Percentiles rank a stretch among this genome's conserved stretches.
These are phyloP conservation scores for Erannis defoliaria DNA, from an alignment of 2,888 invertebrate genomes.

Conservation along the genomic window DNA sequence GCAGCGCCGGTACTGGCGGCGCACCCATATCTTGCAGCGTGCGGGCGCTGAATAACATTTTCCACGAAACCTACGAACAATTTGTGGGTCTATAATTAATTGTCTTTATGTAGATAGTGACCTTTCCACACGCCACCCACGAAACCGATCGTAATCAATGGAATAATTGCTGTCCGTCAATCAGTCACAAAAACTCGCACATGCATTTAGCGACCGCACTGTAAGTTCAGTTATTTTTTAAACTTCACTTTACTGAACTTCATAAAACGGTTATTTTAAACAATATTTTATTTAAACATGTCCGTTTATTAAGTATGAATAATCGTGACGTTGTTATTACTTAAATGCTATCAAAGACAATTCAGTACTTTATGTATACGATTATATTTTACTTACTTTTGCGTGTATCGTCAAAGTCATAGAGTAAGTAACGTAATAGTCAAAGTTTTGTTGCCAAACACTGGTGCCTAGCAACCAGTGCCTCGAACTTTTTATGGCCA, in stretches of 20 bases:
- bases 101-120: conserved; percentile 4
- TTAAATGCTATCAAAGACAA: no score
- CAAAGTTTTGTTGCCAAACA: conserved; percentile 13
- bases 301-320: no score
- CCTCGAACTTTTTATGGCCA: neutral
- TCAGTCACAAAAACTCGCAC: conserved; percentile 18
- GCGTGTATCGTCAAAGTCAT: neutral
- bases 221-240: neutral
- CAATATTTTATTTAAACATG: no score
- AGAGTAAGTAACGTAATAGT: neutral
- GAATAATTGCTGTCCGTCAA: conserved; percentile 19
- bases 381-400: no score
- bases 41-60: conserved; percentile 62
- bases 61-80: conserved; percentile 13
- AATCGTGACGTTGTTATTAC: no score
- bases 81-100: neutral
- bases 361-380: no score
- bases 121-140: conserved; percentile 38
- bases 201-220: conserved; percentile 3
- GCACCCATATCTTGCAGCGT: conserved; percentile 63
- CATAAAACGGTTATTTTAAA: no score
- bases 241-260: neutral
- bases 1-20: conserved; percentile 54
- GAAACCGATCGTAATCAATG: conserved; percentile 39
- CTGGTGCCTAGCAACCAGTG: conserved; percentile 42